Evolutionary conservation across 2,888 invertebrate species (phyloP), one percentile per base, ranked within the genome.

Genomic region (Eumerus sabulonum): DNA sequence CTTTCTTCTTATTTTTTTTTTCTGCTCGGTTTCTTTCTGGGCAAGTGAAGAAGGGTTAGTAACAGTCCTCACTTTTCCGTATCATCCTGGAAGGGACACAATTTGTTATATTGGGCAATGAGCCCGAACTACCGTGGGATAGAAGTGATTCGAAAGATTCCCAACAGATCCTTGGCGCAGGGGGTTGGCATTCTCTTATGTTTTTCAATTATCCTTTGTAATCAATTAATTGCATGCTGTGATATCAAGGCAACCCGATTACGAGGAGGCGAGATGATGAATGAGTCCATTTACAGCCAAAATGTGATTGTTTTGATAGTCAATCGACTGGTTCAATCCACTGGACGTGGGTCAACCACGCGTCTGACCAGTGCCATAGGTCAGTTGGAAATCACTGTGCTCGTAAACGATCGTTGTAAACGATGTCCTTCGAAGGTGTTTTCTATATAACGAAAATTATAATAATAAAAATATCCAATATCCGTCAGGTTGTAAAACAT

Each of bases 171-270:
- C 27, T 45, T n/a, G 40, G 27, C 27, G 27, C 27, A 27, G 27
- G 27, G 27, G 27, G 40, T 36, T 51, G 50, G 45, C 9, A 18
- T 16, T 16, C 35, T 50, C 35, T 14, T 57, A 19, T 70, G 57
- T 71, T 45, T 17, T 70, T 70, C 74, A 79, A 74, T 79, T 79
- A 79, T 79, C 79, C 60, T 74, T 74, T 79, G 79, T 86, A 85
- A 86, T 86, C 85, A 86, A 86, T 86, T 86, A 86, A 86, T 86
- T 86, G 84, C 86, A 85, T 84, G 86, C 86, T 85, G 86, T 82
- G 86, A 67, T 71, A 76, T 79, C 13, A 73, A 68, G 18, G 36
- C 17, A 48, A 17, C 5, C 38, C 19, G 35, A 27, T 67, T 27
- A 27, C 27, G 27, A 27, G 12, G 27, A 18, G 14, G 17, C 42